phyloP scores from a whole-genome alignment of 2,888 invertebrate genomes.

The Volucella bombylans region DNA sequence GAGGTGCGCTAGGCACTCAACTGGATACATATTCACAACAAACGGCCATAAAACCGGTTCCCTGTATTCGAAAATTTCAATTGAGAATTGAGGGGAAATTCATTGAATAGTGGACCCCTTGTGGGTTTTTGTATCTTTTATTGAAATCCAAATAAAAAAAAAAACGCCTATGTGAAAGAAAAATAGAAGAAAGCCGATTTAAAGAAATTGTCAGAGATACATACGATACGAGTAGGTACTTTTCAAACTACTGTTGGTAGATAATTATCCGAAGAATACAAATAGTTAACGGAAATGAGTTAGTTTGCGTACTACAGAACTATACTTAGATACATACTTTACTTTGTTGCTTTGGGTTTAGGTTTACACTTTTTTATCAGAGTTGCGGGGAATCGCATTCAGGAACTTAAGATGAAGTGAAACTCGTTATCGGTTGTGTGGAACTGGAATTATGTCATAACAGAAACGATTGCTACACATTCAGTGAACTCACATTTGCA shows the following conservation, averaged over 20 bases:
- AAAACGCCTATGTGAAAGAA: background rate
- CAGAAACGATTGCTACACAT: background rate
- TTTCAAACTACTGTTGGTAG: no score
- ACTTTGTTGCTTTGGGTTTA: no score
- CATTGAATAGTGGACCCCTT: conserved; percentile 23
- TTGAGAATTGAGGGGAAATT: conserved; percentile 30
- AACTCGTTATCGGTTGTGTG: conserved; percentile 20
- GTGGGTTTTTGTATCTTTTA: conserved; percentile 25
- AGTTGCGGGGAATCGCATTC: conserved; percentile 23
- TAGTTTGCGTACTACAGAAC: background rate
- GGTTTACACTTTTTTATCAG: background rate
- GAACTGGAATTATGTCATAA: conserved; percentile 18
- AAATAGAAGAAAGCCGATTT: background rate
- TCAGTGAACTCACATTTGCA: background rate
- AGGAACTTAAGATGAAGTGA: background rate
- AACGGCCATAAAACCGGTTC: conserved; percentile 25
- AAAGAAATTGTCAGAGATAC: background rate
- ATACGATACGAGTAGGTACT: no score
- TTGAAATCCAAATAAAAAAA: conserved; percentile 13
- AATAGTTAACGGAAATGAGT: conserved; percentile 11
- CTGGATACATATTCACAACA: conserved; percentile 28
- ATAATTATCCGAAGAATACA: no score
- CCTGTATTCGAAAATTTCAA: conserved; percentile 6
- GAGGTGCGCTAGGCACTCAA: conserved; percentile 34
- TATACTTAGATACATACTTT: no score